Evolutionary conservation across 2,888 invertebrate species (phyloP), one percentile per base, ranked within the genome.

Genomic region (Parapristionchus giblindavisi): DNA sequence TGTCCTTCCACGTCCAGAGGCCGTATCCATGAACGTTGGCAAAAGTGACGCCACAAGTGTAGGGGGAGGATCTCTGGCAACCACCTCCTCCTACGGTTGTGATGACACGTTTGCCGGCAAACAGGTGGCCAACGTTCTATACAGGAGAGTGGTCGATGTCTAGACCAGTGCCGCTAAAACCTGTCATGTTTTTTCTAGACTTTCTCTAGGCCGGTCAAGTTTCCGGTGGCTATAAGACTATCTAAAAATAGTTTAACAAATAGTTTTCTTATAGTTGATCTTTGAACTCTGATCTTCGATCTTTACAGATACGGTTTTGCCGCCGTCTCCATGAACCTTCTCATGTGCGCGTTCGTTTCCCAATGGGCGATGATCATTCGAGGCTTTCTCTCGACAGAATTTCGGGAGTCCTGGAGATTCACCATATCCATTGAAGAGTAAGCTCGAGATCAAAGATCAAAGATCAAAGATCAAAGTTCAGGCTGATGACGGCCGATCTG

Each of bases 241-340:
- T 58, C 34, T 58, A 21, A 34, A 58, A 58, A 1, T 34, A 58
- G 8, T n/a, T 34, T 58, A 2, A 34, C 6, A 52, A 52, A 52
- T 52, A 52, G 11, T 0, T 1, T 8, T n/a, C 2, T 3, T 40
- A 38, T 40, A 40, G n/a, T 17, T 14, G 17, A 17, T 43, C 11
- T 43, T 43, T 43, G 8, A 8, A 8, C 43, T 43, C 43, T 43
- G 27, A 61, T 40, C 36, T n/a, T 3, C 43, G 17, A 65, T 21
- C 11, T 32, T 58, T 40, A 5, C 58, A 71, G 93, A 84, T 97
- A 97, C 89, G 93, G 94, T 77, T 95, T 93, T 91, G 93, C 94
- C 83, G 93, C 94, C 0, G 92, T 96, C 0, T 95, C 95, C 0
- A 92, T 94, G 87, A 95, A 95, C 87, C 92, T 95, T 88, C 91